phyloP scores from a whole-genome alignment of 2,113 vertebrate species.

The Aldabrachelys gigantea region DNA sequence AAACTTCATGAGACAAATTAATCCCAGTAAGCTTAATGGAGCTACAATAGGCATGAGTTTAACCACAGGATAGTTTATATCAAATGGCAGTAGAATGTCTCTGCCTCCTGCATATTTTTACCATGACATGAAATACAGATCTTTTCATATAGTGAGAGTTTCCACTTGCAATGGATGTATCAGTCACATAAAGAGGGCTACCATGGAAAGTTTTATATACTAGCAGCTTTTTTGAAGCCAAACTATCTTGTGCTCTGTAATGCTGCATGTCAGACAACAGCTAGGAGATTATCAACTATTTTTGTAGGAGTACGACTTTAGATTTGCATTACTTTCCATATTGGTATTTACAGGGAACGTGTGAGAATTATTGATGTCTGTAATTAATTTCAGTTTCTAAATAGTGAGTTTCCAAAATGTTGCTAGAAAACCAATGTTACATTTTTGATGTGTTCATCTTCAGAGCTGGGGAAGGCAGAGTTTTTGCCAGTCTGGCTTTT shows the following conservation, averaged over 20 bases:
- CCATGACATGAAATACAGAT: not conserved
- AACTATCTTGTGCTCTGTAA: accelerated
- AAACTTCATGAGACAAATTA: not conserved
- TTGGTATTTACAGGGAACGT: not conserved
- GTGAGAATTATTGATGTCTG: not conserved
- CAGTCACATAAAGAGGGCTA: not conserved
- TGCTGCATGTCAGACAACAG: not conserved
- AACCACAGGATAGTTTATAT: not conserved
- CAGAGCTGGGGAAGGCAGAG: not conserved
- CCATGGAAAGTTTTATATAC: not conserved
- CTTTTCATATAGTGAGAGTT: not conserved
- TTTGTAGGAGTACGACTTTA: not conserved
- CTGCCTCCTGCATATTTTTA: not conserved
- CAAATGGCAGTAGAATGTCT: not conserved
- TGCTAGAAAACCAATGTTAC: not conserved
- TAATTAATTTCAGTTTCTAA: not conserved
- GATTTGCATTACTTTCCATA: not conserved
- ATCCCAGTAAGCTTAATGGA: not conserved
- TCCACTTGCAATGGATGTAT: not conserved
- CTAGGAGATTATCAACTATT: not conserved
- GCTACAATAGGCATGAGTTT: not conserved
- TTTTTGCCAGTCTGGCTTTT: not conserved
- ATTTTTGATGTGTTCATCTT: accelerated
- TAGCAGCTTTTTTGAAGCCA: not conserved
- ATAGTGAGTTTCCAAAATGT: not conserved